A percentile compares a stretch with the other conserved stretches of the same genome.
phyloP scores from a whole-genome alignment of 2,113 vertebrate genomes.

The Mola mola region DNA sequence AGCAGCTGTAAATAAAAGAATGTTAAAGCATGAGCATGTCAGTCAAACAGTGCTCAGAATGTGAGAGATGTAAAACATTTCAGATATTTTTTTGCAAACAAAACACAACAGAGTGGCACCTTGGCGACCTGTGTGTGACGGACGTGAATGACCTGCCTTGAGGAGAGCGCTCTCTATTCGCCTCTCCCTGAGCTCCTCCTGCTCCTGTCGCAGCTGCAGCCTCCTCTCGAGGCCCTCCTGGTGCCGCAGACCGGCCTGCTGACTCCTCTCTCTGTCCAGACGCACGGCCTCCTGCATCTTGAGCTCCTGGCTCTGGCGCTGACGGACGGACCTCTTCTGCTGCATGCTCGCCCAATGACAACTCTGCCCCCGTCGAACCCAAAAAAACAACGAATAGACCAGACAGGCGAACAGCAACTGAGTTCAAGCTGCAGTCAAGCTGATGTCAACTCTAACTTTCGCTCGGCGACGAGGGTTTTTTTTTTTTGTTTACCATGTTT shows the following conservation, averaged over 20 bases:
- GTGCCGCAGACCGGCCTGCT: conserved; percentile 61
- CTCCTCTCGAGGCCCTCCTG: conserved; percentile 77
- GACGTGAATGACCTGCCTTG: conserved; percentile 63
- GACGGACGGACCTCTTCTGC: conserved; percentile 47
- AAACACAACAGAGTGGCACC: too few relatives aligned
- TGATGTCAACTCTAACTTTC: too few relatives aligned
- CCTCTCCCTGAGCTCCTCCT: conserved; percentile 80
- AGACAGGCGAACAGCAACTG: too few relatives aligned
- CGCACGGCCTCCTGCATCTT: conserved; percentile 58
- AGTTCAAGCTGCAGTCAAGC: too few relatives aligned
- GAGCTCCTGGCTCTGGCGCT: conserved; percentile 55
- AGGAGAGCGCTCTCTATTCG: conserved; percentile 80
- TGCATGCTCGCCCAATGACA: conserved; percentile 45
- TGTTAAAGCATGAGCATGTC: too few relatives aligned
- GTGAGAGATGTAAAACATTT: too few relatives aligned
- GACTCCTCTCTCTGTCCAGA: conserved; percentile 57
- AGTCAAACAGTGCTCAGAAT: too few relatives aligned
- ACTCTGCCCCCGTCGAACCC: conserved; percentile 42
- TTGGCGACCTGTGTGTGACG: too few relatives aligned
- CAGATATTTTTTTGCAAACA: too few relatives aligned
- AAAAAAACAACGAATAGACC: background rate
- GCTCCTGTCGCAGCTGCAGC: conserved; percentile 73
- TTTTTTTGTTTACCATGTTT: conserved; percentile 62
- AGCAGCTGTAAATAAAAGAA: too few relatives aligned
- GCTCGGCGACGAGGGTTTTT: background rate